Evolutionary conservation across 92 coral and sea anemone genomes (phyloP).

Genomic region (Palythoa caribaeorum): DNA sequence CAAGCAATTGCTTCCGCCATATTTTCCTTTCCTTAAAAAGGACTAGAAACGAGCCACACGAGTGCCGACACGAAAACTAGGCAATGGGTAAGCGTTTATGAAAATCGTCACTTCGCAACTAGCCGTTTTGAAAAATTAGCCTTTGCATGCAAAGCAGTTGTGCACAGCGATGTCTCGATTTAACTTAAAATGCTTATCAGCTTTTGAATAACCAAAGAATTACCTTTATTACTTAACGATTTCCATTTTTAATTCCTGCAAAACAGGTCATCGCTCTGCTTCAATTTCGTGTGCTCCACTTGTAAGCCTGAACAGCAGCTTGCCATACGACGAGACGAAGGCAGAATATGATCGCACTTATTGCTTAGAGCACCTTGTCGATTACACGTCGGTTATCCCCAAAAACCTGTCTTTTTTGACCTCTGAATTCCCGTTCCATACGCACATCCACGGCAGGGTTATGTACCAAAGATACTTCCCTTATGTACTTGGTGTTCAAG

Average conservation of each 20-base stretch:
- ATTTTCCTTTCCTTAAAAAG: too few relatives aligned
- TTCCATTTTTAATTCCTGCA: background rate
- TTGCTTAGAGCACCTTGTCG: conserved; percentile 75
- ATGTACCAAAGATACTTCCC: background rate
- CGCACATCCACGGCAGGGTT: background rate
- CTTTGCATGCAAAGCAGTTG: too few relatives aligned
- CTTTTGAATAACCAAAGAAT: too few relatives aligned
- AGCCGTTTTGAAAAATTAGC: too few relatives aligned
- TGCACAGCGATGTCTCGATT: too few relatives aligned
- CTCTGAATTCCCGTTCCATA: background rate
- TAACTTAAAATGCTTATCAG: too few relatives aligned
- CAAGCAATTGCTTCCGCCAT: too few relatives aligned
- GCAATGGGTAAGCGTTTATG: too few relatives aligned
- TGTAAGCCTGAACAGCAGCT: conserved; percentile 60
- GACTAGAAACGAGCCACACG: too few relatives aligned
- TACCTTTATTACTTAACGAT: background rate
- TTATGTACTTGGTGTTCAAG: conserved; percentile 61
- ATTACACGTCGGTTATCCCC: conserved; percentile 56
- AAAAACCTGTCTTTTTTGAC: conserved; percentile 29
- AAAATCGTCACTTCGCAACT: too few relatives aligned
- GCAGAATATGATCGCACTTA: conserved; percentile 79
- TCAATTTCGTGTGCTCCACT: background rate
- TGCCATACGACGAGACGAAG: conserved; percentile 76
- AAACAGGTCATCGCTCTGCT: background rate
- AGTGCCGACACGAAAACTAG: too few relatives aligned